These are phyloP conservation scores for Drosophila bipectinata DNA, from an alignment of 1,140 invertebrate genomes.

Conservation along the genomic window DNA sequence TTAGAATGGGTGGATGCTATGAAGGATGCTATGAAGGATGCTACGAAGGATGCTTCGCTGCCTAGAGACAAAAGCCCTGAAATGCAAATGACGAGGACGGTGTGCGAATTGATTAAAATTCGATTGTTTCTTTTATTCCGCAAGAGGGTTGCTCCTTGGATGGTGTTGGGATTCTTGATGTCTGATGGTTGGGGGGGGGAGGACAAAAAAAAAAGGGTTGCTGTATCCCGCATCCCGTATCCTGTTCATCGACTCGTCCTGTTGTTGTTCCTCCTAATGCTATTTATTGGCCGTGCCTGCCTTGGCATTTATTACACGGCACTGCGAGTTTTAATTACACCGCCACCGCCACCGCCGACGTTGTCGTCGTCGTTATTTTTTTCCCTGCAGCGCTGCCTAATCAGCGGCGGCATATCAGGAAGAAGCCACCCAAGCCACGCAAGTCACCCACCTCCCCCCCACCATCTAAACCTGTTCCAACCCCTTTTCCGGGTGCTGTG, in stretches of 20 bases:
- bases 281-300: slow-evolving; percentile 80
- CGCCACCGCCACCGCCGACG: slow-evolving; percentile 8
- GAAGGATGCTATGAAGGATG: neutral
- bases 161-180: neutral
- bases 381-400: slow-evolving; percentile 70
- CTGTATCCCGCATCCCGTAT: slow-evolving; percentile 8
- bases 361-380: neutral
- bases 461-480: slow-evolving; percentile 73
- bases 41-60: slow-evolving; percentile 49
- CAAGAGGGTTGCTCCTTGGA: slow-evolving; percentile 4
- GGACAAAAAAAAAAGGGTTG: slow-evolving; percentile 56
- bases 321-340: slow-evolving; percentile 79
- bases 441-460: slow-evolving; percentile 25
- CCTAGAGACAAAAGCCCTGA: slow-evolving; percentile 55
- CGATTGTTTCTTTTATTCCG: slow-evolving; percentile 82
- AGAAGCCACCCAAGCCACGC: slow-evolving; percentile 2
- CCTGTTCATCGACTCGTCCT: slow-evolving; percentile 28
- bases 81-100: slow-evolving; percentile 68
- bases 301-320: slow-evolving; percentile 80
- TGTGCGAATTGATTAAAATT: slow-evolving; percentile 83
- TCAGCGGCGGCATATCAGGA: slow-evolving; percentile 70
- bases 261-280: slow-evolving; percentile 54
- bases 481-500: slow-evolving; percentile 50
- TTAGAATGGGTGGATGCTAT: neutral
- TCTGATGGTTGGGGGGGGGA: neutral